phyloP scores from a whole-genome alignment of 2,888 invertebrate genomes.

The Callyntrura guangdongensis region DNA sequence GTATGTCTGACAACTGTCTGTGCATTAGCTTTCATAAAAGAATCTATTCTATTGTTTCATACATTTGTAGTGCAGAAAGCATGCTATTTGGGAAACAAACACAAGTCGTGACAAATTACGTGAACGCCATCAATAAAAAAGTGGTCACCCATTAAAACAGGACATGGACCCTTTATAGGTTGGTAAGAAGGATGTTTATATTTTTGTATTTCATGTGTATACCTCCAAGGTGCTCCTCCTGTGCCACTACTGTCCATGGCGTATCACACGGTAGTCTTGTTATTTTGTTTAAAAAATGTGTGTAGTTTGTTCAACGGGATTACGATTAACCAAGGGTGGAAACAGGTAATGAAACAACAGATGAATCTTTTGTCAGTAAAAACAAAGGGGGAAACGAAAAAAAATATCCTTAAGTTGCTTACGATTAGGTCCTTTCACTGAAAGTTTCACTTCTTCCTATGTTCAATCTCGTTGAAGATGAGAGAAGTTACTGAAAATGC shows the following conservation, averaged over 20 bases:
- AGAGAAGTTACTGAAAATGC: slow-evolving; percentile 9
- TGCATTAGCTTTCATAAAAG: background rate
- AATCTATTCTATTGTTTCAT: background rate
- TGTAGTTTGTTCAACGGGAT: slow-evolving; percentile 18
- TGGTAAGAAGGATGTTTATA: background rate
- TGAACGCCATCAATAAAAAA: slow-evolving; percentile 60
- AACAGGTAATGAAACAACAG: background rate
- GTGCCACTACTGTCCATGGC: slow-evolving; percentile 73
- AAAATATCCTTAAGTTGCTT: slow-evolving; percentile 30
- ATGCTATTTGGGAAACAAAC: slow-evolving; percentile 44
- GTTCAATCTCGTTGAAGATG: background rate
- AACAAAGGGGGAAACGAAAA: background rate
- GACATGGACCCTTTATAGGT: slow-evolving; percentile 27
- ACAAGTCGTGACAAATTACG: slow-evolving; percentile 61
- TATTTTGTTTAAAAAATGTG: slow-evolving; percentile 21
- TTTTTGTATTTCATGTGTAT: slow-evolving; percentile 31
- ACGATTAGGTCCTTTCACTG: slow-evolving; percentile 53
- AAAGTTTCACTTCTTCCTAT: background rate
- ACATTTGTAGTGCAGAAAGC: background rate
- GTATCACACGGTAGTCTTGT: slow-evolving; percentile 63
- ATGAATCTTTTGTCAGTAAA: background rate
- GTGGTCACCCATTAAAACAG: slow-evolving; percentile 47
- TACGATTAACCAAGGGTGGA: background rate
- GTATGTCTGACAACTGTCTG: background rate
- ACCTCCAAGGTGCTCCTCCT: slow-evolving; percentile 78